Percentiles rank a stretch among this genome's conserved stretches.
These are phyloP conservation scores for Erpetoichthys calabaricus DNA, from an alignment of 2,797 vertebrate species.

Conservation along the genomic window DNA sequence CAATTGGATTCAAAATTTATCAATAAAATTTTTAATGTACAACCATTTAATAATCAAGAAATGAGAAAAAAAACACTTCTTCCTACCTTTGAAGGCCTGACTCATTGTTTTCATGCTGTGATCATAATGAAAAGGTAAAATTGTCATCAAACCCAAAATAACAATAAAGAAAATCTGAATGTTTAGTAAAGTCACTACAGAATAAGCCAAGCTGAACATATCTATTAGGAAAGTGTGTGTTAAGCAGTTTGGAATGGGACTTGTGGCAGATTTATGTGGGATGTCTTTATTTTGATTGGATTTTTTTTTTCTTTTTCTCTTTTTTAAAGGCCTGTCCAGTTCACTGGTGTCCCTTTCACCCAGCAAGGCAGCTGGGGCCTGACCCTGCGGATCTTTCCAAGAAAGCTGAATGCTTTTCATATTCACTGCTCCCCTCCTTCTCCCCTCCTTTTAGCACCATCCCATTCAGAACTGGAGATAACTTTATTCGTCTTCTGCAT, in stretches of 20 bases:
- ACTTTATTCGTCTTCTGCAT: constrained; percentile 98
- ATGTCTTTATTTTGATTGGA: constrained; percentile 62
- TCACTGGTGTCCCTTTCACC: constrained; percentile 83
- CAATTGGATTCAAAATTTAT: too few relatives aligned
- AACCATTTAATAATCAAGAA: not conserved
- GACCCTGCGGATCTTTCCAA: constrained; percentile 82
- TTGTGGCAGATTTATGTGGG: constrained; percentile 46
- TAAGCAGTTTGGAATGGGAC: constrained; percentile 50
- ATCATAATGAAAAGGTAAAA: constrained; percentile 6
- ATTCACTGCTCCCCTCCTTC: constrained; percentile 66
- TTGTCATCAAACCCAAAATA: constrained; percentile 14
- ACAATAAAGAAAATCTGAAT: constrained; percentile 6
- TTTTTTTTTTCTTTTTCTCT: constrained; percentile 64
- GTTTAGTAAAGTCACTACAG: constrained; percentile 28
- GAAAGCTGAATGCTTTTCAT: constrained; percentile 78
- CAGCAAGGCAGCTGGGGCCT: constrained; percentile 87
- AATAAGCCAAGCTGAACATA: constrained; percentile 30
- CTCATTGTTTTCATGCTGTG: constrained; percentile 32
- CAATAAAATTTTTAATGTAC: too few relatives aligned
- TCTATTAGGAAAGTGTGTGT: constrained; percentile 43
- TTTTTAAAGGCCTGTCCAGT: constrained; percentile 79
- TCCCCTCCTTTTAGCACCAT: constrained; percentile 88
- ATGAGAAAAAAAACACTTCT: constrained; percentile 22
- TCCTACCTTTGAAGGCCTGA: constrained; percentile 57
- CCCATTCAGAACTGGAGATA: constrained; percentile 90